Evolutionary conservation across 2,797 vertebrate genomes (phyloP), one percentile per base, ranked within the genome.

Genomic region (Sylvilagus floridanus): DNA sequence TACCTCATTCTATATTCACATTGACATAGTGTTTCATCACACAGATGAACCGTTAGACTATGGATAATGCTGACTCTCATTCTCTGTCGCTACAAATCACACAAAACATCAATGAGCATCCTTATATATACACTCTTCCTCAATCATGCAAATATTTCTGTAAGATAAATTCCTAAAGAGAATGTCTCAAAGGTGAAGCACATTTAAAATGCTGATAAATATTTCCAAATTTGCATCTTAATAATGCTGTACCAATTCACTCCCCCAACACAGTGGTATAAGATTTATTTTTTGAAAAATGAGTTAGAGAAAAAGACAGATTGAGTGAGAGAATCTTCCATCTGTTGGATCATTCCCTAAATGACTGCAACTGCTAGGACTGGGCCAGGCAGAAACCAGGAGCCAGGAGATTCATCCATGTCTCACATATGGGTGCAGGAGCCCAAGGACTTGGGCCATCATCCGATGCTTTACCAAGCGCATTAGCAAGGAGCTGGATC

Each of bases 1-100:
- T 78, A 68, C 5, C 35, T 91, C 47, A 68, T 78, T 91, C 42
- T 93, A 21, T 86, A 82, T 89, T 95, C 83, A 50, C 9, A 76
- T 21, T 63, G 71, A n/a, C 7, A n/a, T 50, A 12, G 13, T n/a
- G 75, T 83, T 91, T 95, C 13, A 71, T 65, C 63, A 54, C 35
- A 42, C 14, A 72, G 16, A 84, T 21, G 47, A 85, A 65, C 28
- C 72, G 84, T 60, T 88, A 76, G 71, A 16, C 66, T 28, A 76
- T 32, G 19, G 19, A 79, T 62, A 89, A 28, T 66, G 30, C 35
- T 73, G 17, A 88, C 16, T 63, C 63, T n/a, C 42, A 5, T 4
- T 50, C 50, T 75, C 60, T 57, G 28, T 30, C 42, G 28, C 69
- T 85, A 57, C 2, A 84, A 92, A 7, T 16, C 30, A 68, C 77